Conservation (phyloP, 2,113 vertebrate species). For the Fulica atra region DNA sequence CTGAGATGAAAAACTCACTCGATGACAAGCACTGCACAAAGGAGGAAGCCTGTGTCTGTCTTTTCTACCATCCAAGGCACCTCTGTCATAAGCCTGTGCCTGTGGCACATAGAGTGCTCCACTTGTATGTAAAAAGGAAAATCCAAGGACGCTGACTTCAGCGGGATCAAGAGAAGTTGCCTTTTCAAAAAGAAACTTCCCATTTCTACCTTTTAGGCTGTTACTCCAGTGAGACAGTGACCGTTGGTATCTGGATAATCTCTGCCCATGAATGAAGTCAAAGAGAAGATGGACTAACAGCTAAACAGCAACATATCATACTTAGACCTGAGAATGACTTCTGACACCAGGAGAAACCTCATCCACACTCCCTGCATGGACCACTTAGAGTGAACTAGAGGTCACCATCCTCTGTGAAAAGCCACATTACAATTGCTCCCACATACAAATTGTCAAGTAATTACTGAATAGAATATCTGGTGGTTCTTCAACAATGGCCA, state of each 20-base stretch:
- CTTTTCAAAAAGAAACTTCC: background rate
- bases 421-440: conserved; percentile 15
- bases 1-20: background rate
- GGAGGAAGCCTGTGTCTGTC: background rate
- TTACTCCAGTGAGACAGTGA: background rate
- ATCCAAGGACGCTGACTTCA: background rate
- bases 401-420: background rate
- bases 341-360: conserved; percentile 15
- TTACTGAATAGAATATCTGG: background rate
- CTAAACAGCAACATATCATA: background rate
- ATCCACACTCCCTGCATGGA: background rate
- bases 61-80: background rate
- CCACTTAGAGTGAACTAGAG: background rate
- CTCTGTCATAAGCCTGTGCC: background rate
- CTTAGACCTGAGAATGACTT: background rate
- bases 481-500: background rate
- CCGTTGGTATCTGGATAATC: background rate
- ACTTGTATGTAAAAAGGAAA: background rate
- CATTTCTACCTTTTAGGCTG: background rate
- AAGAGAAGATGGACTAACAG: background rate
- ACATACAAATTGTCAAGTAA: background rate
- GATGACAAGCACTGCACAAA: background rate
- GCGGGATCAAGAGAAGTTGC: background rate
- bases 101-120: background rate
- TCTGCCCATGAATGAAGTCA: background rate